Conservation (phyloP, 1,140 invertebrate genomes). For the Harpegnathos saltator region DNA sequence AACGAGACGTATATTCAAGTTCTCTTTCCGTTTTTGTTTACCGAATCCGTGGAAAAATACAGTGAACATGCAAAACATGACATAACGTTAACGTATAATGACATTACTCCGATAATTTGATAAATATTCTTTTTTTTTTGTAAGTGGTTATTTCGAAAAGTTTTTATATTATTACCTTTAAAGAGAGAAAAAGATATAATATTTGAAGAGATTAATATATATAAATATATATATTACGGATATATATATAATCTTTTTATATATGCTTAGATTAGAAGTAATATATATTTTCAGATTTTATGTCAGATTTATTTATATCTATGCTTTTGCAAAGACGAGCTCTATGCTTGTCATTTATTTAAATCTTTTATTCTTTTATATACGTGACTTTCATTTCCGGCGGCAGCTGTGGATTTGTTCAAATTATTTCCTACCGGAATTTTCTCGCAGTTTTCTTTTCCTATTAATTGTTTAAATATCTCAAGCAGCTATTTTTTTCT, state of each 20-base stretch:
- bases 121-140: conserved; percentile 57
- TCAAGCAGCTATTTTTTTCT: conserved; percentile 38
- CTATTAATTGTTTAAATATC: conserved; percentile 47
- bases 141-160: conserved; percentile 26
- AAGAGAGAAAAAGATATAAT: conserved; percentile 61
- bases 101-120: conserved; percentile 28
- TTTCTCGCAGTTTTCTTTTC: conserved; percentile 43
- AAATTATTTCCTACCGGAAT: conserved; percentile 21
- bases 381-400: conserved; percentile 13
- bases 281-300: conserved; percentile 41
- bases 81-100: conserved; percentile 18
- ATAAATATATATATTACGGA: conserved; percentile 46
- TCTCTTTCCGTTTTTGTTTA: background rate
- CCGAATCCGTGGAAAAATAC: background rate
- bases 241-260: conserved; percentile 64
- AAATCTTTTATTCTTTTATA: conserved; percentile 7
- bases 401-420: conserved; percentile 58
- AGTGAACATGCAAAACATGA: conserved; percentile 23
- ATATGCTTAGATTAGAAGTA: conserved; percentile 64
- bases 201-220: conserved; percentile 73
- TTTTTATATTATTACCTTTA: conserved; percentile 46
- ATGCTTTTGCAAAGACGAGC: conserved; percentile 39
- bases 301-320: conserved; percentile 53
- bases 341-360: conserved; percentile 58
- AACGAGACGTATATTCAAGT: conserved; percentile 6